Conservation (phyloP, 2,113 vertebrate genomes). For the Apeltes quadracus region DNA sequence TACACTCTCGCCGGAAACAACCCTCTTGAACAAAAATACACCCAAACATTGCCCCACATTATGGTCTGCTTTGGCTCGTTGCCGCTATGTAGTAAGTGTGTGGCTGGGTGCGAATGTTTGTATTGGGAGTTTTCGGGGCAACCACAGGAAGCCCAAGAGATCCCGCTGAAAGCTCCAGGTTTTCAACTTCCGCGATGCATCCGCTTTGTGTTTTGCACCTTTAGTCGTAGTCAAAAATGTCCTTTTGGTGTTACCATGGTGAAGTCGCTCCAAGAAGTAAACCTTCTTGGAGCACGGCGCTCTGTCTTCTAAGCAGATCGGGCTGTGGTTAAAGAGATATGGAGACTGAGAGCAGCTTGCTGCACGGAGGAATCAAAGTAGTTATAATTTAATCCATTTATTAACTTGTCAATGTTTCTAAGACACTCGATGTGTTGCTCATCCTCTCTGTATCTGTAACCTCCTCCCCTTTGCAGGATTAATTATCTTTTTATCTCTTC, state of each 20-base stretch:
- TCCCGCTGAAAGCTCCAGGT: neutral
- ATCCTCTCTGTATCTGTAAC: slow-evolving; percentile 11
- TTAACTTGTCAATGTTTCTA: slow-evolving; percentile 1
- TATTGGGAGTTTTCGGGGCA: slow-evolving; percentile 17
- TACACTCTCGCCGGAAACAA: slow-evolving; percentile 62
- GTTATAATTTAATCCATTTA: neutral
- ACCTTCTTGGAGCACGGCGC: slow-evolving; percentile 33
- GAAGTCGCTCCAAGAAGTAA: slow-evolving; percentile 44
- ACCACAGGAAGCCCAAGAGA: slow-evolving; percentile 14
- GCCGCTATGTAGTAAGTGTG: slow-evolving; percentile 39
- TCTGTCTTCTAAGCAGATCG: slow-evolving; percentile 48
- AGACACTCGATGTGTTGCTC: neutral
- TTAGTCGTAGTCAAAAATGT: slow-evolving; percentile 25
- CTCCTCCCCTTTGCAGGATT: neutral
- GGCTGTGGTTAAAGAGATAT: slow-evolving; percentile 46
- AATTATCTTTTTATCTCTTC: too few relatives aligned
- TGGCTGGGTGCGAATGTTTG: slow-evolving; percentile 18
- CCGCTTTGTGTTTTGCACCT: slow-evolving; percentile 1
- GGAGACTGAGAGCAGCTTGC: slow-evolving; percentile 12
- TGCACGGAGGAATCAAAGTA: slow-evolving; percentile 3
- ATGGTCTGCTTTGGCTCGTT: slow-evolving; percentile 26
- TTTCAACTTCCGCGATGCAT: neutral
- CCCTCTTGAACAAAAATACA: slow-evolving; percentile 60
- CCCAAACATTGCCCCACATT: slow-evolving; percentile 58
- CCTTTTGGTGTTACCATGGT: slow-evolving; percentile 19